Conservation (phyloP, 2,888 invertebrate species). For the Plebejus argus region DNA sequence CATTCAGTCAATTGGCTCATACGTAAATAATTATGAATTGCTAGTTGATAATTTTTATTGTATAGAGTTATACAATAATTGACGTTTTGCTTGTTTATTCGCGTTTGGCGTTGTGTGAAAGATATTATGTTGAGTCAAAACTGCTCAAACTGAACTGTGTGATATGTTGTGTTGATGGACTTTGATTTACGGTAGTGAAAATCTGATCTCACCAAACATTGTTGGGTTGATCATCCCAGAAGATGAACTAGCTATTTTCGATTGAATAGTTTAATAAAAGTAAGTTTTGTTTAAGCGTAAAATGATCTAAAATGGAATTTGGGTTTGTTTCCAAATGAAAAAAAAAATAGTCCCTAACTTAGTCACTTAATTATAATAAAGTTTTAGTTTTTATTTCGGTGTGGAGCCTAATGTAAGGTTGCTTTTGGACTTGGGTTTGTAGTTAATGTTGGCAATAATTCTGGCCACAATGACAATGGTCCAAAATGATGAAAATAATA, state of each 20-base stretch:
- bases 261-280: conserved; percentile 53
- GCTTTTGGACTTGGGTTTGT: conserved; percentile 71
- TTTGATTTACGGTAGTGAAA: conserved; percentile 51
- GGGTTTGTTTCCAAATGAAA: conserved; percentile 64
- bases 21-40: not conserved
- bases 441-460: conserved; percentile 43
- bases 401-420: conserved; percentile 63
- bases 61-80: not conserved
- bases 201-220: conserved; percentile 70
- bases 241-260: conserved; percentile 43
- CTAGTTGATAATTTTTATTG: not conserved
- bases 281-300: conserved; percentile 62
- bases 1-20: not conserved
- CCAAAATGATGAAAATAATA: conserved; percentile 17
- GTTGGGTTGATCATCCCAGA: conserved; percentile 50
- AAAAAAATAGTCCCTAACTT: conserved; percentile 65
- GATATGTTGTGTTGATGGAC: conserved; percentile 16
- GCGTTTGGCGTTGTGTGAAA: not conserved
- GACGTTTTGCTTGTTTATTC: not conserved
- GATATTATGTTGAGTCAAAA: not conserved
- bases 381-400: conserved; percentile 62
- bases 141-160: conserved; percentile 23
- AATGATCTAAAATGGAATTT: conserved; percentile 57
- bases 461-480: not conserved
- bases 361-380: conserved; percentile 71